Percentiles rank a stretch among this genome's conserved stretches.
phyloP scores from a whole-genome alignment of 2,113 vertebrate genomes.

The Nipponia nippon region DNA sequence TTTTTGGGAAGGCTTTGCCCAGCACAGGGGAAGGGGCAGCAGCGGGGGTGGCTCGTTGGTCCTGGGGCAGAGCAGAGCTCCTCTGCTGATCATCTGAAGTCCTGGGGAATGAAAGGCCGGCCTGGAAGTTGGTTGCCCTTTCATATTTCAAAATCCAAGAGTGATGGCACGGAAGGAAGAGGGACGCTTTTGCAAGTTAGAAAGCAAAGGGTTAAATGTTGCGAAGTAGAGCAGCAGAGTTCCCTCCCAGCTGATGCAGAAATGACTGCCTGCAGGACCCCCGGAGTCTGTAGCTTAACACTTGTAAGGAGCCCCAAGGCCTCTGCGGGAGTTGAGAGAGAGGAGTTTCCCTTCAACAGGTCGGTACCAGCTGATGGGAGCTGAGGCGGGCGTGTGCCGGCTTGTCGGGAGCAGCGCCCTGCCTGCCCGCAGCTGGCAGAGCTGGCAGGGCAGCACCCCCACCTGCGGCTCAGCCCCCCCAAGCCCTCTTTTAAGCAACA shows the following conservation, averaged over 20 bases:
- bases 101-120: neutral
- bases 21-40: accelerated
- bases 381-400: constrained; percentile 28
- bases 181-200: neutral
- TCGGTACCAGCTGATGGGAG: neutral
- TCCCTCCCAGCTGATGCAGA: neutral
- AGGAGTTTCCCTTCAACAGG: neutral
- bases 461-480: neutral
- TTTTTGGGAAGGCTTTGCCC: neutral
- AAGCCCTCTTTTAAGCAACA: neutral
- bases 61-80: neutral
- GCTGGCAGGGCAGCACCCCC: neutral
- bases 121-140: neutral
- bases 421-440: neutral
- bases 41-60: accelerated
- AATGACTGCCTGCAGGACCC: neutral
- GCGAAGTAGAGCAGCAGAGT: neutral
- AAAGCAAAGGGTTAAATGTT: neutral
- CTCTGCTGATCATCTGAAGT: neutral
- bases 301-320: neutral
- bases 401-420: constrained; percentile 11
- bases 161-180: neutral
- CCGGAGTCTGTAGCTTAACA: accelerated
- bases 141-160: neutral
- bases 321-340: neutral